Base-by-base conservation (phyloP, 2,888 invertebrate genomes). In the Thereva nobilitata region DNA sequence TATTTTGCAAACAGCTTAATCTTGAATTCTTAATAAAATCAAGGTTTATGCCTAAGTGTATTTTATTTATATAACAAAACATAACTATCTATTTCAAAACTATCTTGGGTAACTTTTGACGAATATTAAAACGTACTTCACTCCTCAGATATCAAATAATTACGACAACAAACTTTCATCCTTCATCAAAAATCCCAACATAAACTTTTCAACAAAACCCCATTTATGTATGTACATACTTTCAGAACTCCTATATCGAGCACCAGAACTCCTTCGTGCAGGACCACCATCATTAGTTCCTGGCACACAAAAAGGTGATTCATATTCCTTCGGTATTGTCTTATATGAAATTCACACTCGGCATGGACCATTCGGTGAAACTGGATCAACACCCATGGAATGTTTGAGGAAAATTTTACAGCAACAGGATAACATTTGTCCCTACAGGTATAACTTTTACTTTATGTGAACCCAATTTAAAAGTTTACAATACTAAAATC, bases 291-390 rank as follows among this genome's bases (percentile, higher is more conserved):
- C 79, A 0, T 70, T 80, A 38, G 78, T 81, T 4, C 74, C 75
- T 69, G 91, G 89, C 1, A 85, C 86, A 0, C 90, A 91, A 73
- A 89, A 89, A 72, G 92, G 91, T 0, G 94, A 94, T 77, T 86
- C 91, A 45, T 93, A 92, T 78, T 91, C 93, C 1, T 96, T 97
- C 78, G 91, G 89, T 0, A 89, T 96, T 56, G 87, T 96, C 57
- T 82, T 97, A 53, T 95, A 93, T 78, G 96, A 96, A 81, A 85
- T 96, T 72, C 90, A 95, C 76, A 89, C 91, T 9, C 83, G 96
- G 0, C 87, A 88, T 68, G 95, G 96, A 0, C 95, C 95, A 0
- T 95, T 91, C 76, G 93, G 93, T 0, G 85, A 87, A 56, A 84
- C 84, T 9, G 87, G 85, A 72, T 83, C 90, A 1, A 86, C 88